Evolutionary conservation across 2,797 vertebrate genomes (phyloP).

Genomic region (Cossypha polioptera): DNA sequence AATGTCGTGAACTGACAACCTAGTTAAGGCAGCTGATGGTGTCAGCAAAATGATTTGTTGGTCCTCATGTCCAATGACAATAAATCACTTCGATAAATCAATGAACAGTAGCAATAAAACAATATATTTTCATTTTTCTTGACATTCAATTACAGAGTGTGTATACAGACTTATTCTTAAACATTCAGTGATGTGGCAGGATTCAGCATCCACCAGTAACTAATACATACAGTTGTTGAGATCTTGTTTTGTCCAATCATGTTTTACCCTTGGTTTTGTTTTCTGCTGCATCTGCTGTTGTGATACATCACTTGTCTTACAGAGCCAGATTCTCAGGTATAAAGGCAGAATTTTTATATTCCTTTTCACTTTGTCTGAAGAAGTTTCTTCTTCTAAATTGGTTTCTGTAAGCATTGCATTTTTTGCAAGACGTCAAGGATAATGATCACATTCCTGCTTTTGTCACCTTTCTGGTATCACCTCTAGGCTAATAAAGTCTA

Average conservation of each 20-base stretch:
- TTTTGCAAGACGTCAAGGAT: not conserved
- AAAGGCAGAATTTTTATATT: not conserved
- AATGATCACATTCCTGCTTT: not conserved
- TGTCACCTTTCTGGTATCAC: not conserved
- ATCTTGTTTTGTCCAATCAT: not conserved
- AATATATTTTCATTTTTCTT: conserved; percentile 84
- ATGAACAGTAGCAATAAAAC: conserved; percentile 81
- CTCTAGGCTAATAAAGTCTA: not conserved
- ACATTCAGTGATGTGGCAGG: conserved; percentile 61
- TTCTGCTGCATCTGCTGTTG: not conserved
- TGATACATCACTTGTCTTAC: not conserved
- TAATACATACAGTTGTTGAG: conserved; percentile 18
- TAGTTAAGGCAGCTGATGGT: conserved; percentile 84
- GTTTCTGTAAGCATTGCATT: not conserved
- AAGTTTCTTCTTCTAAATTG: not conserved
- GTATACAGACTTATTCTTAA: conserved; percentile 78
- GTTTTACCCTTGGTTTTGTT: not conserved
- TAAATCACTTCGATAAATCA: conserved; percentile 83
- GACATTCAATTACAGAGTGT: conserved; percentile 81
- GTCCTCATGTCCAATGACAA: conserved; percentile 71
- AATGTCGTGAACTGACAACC: conserved; percentile 81
- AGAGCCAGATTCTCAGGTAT: not conserved
- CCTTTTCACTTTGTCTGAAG: not conserved
- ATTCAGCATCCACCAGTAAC: conserved; percentile 42
- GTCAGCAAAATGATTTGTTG: conserved; percentile 82